Conservation (phyloP, 2,888 invertebrate genomes). For the Callimorpha dominula region DNA sequence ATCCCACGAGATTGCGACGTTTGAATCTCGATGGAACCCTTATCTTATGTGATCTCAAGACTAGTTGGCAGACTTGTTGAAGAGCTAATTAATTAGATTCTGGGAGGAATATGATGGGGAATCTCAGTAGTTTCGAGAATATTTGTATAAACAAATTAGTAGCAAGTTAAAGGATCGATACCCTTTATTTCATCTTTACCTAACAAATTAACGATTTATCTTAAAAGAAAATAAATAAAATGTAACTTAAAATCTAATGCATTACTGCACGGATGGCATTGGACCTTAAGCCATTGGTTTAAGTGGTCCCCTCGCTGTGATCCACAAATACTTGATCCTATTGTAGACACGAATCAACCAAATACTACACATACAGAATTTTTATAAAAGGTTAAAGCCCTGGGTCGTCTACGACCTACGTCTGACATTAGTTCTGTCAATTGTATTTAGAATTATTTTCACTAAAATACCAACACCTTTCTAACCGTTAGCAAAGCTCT, state of each 20-base stretch:
- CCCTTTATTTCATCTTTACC: not conserved
- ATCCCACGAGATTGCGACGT: slow-evolving; percentile 59
- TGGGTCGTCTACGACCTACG: slow-evolving; percentile 65
- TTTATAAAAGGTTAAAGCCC: slow-evolving; percentile 44
- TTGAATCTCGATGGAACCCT: slow-evolving; percentile 42
- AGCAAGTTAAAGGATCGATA: not conserved
- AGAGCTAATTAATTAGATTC: slow-evolving; percentile 55
- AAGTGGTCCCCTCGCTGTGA: no score
- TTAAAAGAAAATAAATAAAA: no score
- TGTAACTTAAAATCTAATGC: not conserved
- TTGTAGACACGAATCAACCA: not conserved
- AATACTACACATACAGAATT: slow-evolving; percentile 1
- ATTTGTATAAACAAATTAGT: not conserved
- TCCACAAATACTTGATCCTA: not conserved
- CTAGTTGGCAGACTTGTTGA: slow-evolving; percentile 45
- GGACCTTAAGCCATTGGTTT: no score
- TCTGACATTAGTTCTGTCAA: slow-evolving; percentile 55
- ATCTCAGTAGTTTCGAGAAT: slow-evolving; percentile 33
- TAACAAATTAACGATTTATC: no score
- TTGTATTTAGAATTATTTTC: slow-evolving; percentile 10
- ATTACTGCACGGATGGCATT: no score
- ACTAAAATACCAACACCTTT: not conserved
- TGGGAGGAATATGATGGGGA: slow-evolving; percentile 45
- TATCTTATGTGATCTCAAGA: slow-evolving; percentile 48
- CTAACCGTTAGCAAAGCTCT: not conserved